phyloP scores from a whole-genome alignment of 2,888 invertebrate species.

The Sepioteuthis lessoniana region DNA sequence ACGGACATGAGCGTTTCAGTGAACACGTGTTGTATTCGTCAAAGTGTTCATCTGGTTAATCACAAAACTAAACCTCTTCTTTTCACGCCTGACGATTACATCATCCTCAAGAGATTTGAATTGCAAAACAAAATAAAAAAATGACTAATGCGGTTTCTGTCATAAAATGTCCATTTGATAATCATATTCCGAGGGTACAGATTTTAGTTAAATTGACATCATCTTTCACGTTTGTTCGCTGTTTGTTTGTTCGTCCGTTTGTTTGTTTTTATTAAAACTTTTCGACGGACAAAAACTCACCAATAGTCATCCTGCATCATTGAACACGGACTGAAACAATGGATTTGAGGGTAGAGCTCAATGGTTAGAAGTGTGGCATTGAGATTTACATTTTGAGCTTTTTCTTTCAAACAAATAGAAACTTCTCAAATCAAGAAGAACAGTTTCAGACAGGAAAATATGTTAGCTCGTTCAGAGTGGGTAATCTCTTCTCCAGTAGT shows the following conservation, averaged over 20 bases:
- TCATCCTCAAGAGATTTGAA: neutral
- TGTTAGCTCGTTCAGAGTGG: too few species aligned
- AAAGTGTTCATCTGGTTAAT: neutral
- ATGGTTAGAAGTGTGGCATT: neutral
- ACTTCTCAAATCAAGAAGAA: too few species aligned
- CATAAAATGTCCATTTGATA: neutral
- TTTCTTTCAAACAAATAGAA: too few species aligned
- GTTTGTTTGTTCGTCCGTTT: too few species aligned
- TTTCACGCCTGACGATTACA: neutral
- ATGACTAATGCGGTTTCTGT: neutral
- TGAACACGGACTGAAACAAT: neutral
- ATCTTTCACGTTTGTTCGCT: too few species aligned
- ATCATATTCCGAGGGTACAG: neutral
- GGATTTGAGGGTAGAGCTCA: neutral
- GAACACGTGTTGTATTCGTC: neutral
- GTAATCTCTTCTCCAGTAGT: too few species aligned
- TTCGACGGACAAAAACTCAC: neutral
- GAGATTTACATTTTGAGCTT: too few species aligned
- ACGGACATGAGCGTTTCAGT: neutral
- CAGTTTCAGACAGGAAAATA: too few species aligned
- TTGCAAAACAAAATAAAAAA: neutral
- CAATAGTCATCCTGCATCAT: neutral
- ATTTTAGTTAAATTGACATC: neutral
- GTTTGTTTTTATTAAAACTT: neutral
- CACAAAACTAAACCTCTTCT: neutral